Base-by-base conservation (phyloP, 2,113 vertebrate genomes). In the Spilogale gracilis region DNA sequence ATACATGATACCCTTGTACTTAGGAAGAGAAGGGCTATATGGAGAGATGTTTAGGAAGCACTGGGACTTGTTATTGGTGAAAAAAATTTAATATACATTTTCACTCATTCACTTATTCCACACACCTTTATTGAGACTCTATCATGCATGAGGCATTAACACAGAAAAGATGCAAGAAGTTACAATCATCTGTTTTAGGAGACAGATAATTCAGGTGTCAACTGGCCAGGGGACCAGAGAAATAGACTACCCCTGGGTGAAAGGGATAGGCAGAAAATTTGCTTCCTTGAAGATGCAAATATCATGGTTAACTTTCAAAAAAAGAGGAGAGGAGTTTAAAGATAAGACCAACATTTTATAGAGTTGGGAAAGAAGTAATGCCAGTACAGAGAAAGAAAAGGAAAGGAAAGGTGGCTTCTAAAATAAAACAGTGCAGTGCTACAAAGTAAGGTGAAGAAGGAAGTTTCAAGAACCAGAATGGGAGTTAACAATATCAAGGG, bases 71-170 rank as follows among this genome's bases (percentile, higher is more conserved):
- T 61, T 86, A 63, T 50, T 89, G 38, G 10, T 3, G n/a, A 69
- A 88, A 80, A 32, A 4, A 73, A 63, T 50, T 93, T 25, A 63
- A 17, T 4, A 71, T 61, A 6, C 0, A 10, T 12, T 89, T 92
- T 79, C 16, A n/a, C 10, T 83, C 79, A 89, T 38, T 56, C 2
- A 43, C 43, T 30, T 14, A 9, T 45, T 81, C 32, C 71, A 94
- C 54, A 90, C 18, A 65, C 63, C 84, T 14, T 61, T 81, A 54
- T 2, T 80, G 21, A 86, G 76, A 69, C 2, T 1, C 13, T 76
- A 1, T 3, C 78, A 27, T 10, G 5, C 4, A 30, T 16, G 3
- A 52, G 12, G 14, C 12, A 65, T 2, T 18, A 8, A 11, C 1
- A 7, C 25, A 71, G 16, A 74, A 65, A 93, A 69, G 7, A 56